Conservation (phyloP, 2,888 invertebrate genomes). For the Acanthococcus lagerstroemiae region DNA sequence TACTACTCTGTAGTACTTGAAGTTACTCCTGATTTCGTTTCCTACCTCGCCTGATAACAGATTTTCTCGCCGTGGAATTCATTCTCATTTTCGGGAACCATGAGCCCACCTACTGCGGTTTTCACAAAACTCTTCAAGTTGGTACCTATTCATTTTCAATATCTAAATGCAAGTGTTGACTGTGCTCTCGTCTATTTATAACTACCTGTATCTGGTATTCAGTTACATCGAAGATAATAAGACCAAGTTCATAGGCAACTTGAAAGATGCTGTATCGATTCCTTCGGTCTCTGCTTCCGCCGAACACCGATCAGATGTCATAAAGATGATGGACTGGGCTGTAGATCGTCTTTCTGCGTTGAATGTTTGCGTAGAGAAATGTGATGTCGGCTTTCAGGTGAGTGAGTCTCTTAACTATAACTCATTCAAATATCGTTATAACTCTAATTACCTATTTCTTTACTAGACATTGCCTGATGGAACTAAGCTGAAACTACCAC, state of each 20-base stretch:
- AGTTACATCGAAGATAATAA: slow-evolving; percentile 73
- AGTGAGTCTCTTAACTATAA: neutral
- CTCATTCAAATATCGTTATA: neutral
- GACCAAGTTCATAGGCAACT: slow-evolving; percentile 60
- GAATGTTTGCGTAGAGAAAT: slow-evolving; percentile 60
- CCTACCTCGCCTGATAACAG: too few species aligned
- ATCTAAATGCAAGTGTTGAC: too few species aligned
- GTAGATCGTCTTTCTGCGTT: slow-evolving; percentile 56
- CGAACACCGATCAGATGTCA: slow-evolving; percentile 66
- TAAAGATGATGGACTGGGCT: slow-evolving; percentile 78
- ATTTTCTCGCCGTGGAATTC: too few species aligned
- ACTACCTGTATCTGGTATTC: too few species aligned
- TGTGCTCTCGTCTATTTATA: too few species aligned
- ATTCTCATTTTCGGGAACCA: too few species aligned
- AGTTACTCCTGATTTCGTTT: too few species aligned
- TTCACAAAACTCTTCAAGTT: too few species aligned
- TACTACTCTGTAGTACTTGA: too few species aligned
- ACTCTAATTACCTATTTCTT: neutral
- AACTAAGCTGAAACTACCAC: slow-evolving; percentile 64
- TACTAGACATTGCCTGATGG: slow-evolving; percentile 55
- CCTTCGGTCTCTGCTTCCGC: slow-evolving; percentile 91
- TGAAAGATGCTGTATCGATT: slow-evolving; percentile 82
- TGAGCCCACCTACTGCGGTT: too few species aligned
- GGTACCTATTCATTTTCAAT: too few species aligned
- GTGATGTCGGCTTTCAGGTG: slow-evolving; percentile 62